Percentiles rank a stretch among this genome's conserved stretches.
Evolutionary conservation across 2,888 invertebrate genomes (phyloP).

Genomic region (Erebia epiphron): DNA sequence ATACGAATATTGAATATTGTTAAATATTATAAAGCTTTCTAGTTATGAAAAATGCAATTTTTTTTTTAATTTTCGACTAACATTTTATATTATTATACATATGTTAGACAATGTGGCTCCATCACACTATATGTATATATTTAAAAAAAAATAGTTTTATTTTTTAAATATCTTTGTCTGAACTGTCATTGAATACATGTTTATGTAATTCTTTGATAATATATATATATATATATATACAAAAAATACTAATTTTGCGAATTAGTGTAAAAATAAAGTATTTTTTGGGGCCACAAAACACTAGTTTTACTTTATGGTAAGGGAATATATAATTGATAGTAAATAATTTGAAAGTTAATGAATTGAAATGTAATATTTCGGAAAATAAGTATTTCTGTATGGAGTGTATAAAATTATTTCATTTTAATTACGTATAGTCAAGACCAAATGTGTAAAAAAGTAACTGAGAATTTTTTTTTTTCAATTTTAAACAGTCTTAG

Average conservation of each 20-base stretch:
- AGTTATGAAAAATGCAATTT: slow-evolving; percentile 38
- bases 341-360: slow-evolving; percentile 5
- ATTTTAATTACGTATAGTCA: slow-evolving; percentile 19
- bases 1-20: slow-evolving; percentile 31
- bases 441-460: slow-evolving; percentile 35
- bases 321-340: slow-evolving; percentile 27
- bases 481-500: slow-evolving; percentile 7
- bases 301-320: slow-evolving; percentile 34
- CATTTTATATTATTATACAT: slow-evolving; percentile 27
- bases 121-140: not conserved
- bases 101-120: slow-evolving; percentile 32
- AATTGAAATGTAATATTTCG: slow-evolving; percentile 9
- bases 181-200: not conserved
- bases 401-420: slow-evolving; percentile 11
- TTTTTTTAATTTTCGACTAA: slow-evolving; percentile 30
- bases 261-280: slow-evolving; percentile 29
- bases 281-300: slow-evolving; percentile 37
- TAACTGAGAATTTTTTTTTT: slow-evolving; percentile 1
- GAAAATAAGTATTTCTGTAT: slow-evolving; percentile 7
- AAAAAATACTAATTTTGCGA: not conserved
- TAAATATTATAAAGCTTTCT: slow-evolving; percentile 31
- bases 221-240: too few relatives aligned
- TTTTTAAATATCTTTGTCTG: not conserved
- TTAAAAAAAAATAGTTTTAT: not conserved
- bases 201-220: not conserved